Base-by-base conservation (phyloP, 2,113 vertebrate species). In the Monarcha castaneiventris region DNA sequence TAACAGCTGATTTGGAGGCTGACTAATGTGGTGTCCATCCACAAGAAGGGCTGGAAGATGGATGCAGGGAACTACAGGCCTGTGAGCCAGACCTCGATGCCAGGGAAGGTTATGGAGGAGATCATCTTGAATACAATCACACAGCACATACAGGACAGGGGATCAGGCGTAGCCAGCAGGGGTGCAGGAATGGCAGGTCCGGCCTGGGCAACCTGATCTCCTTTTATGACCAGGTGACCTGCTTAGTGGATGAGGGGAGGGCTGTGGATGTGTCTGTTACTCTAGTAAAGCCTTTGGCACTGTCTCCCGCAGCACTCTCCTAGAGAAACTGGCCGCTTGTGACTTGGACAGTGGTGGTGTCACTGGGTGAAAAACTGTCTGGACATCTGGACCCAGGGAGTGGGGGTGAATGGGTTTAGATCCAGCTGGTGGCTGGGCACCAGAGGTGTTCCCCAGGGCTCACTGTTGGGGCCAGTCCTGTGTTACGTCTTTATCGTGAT, bases 181-280 rank as follows among this genome's bases (percentile, higher is more conserved):
- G 14, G 5, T 12, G 33, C 19, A 32, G 55, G 27, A 69, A 44
- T 37, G 18, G 22, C 46, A 52, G 3, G 2, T 54, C 33, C 73
- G 69, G 22, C 33, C n/a, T 69, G 29, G 23, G 12, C 17, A 16
- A 8, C 27, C 63, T 16, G 46, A 39, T n/a, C 22, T 58, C 43
- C 35, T 77, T 44, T 32, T 16, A 41, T 55, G 74, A 30, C 19
- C n/a, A n/a, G 22, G 2, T 48, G 41, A 55, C 1, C 25, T 2
- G 4, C 27, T 3, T 10, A 4, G 18, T 1, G 2, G 3, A 16
- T 35, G 18, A 19, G 12, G 7, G 9, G 1, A 46, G 4, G 18
- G n/a, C 15, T 86, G 32, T 33, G 13, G 21, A 11, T 68, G 4
- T 73, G 21, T 32, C 17, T 27, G 0, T 7, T n/a, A n/a, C n/a